phyloP scores from a whole-genome alignment of 1,140 invertebrate genomes.

The Drosophila seguyi region DNA sequence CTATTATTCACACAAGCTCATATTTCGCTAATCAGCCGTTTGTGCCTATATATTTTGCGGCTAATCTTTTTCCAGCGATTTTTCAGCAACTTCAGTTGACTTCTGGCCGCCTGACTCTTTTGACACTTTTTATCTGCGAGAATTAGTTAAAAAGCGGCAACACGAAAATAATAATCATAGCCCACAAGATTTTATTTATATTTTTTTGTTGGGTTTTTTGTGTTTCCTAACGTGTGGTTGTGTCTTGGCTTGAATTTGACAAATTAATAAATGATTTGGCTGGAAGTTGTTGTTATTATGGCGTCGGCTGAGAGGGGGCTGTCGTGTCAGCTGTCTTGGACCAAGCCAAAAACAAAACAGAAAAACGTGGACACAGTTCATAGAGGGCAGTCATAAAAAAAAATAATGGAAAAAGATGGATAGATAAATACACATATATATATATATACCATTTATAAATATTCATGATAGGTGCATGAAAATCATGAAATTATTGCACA shows the following conservation, averaged over 20 bases:
- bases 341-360: conserved; percentile 18
- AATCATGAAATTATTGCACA: conserved; percentile 22
- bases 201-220: neutral
- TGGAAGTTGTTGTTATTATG: conserved; percentile 20
- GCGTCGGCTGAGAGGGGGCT: conserved; percentile 19
- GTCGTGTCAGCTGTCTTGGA: conserved; percentile 45
- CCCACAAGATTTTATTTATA: conserved; percentile 25
- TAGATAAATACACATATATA: conserved; percentile 32
- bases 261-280: conserved; percentile 63
- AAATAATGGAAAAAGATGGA: conserved; percentile 36
- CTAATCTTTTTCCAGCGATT: conserved; percentile 37
- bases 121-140: conserved; percentile 65
- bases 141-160: conserved; percentile 59
- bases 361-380: conserved; percentile 52
- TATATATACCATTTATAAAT: conserved; percentile 46
- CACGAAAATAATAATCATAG: conserved; percentile 54
- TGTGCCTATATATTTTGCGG: conserved; percentile 14
- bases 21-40: conserved; percentile 29
- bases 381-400: conserved; percentile 45
- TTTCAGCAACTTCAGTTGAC: conserved; percentile 47
- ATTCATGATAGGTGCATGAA: conserved; percentile 34
- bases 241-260: conserved; percentile 60
- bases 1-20: conserved; percentile 47
- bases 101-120: conserved; percentile 59
- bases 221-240: conserved; percentile 58